Conservation (phyloP, 2,888 invertebrate species). For the Xestobium rufovillosum region DNA sequence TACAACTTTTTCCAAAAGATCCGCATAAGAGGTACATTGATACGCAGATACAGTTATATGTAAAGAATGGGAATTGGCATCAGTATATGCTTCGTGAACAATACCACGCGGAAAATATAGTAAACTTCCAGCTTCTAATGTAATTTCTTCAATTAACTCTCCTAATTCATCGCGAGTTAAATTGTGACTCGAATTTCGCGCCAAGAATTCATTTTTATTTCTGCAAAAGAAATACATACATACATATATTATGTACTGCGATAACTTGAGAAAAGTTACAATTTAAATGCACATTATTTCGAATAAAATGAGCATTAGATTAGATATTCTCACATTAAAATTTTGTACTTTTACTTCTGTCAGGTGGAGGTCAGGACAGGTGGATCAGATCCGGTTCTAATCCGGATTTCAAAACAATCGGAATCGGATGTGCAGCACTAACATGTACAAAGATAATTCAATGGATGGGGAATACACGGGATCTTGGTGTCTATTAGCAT, state of each 20-base stretch:
- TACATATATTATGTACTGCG: conserved; percentile 1
- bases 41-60: conserved; percentile 92
- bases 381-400: too few species aligned
- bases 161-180: conserved; percentile 68
- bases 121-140: conserved; percentile 79
- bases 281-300: too few species aligned
- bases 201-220: conserved; percentile 57
- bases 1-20: conserved; percentile 74
- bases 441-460: too few species aligned
- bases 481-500: too few species aligned
- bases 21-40: conserved; percentile 84
- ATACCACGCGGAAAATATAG: conserved; percentile 89
- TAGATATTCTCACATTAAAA: not conserved
- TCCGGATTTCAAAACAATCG: too few species aligned
- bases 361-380: too few species aligned
- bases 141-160: conserved; percentile 69
- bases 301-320: not conserved
- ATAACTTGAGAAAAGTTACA: not conserved
- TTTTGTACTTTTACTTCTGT: too few species aligned
- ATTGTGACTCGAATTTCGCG: conserved; percentile 77
- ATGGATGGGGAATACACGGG: too few species aligned
- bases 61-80: conserved; percentile 75
- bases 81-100: conserved; percentile 78
- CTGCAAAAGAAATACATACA: conserved; percentile 27
- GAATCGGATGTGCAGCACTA: too few species aligned